Evolutionary conservation across 2,113 vertebrate species (phyloP).

Genomic region (Campylomormyrus numenius): DNA sequence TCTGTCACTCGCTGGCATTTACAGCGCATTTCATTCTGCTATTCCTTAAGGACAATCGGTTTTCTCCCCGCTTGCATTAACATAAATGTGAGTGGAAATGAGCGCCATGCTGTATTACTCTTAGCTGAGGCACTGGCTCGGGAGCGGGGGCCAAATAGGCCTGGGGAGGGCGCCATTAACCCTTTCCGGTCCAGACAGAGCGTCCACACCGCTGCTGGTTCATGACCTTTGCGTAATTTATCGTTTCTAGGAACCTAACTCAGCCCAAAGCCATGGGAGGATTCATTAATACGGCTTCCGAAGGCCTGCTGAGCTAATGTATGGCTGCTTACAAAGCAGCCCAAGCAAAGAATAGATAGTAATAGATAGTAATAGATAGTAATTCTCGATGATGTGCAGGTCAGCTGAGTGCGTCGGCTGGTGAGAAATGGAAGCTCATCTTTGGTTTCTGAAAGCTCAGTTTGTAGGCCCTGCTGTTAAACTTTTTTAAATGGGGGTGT

Average conservation of each 20-base stretch:
- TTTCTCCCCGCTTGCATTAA: conserved; percentile 81
- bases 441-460: not conserved
- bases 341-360: not conserved
- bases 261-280: not conserved
- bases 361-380: not conserved
- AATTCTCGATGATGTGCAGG: not conserved
- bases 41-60: conserved; percentile 92
- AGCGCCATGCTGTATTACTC: conserved; percentile 79
- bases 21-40: conserved; percentile 80
- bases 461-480: not conserved
- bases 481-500: not conserved
- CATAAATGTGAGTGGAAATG: conserved; percentile 78
- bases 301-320: not conserved
- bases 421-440: not conserved
- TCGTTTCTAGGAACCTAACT: not conserved
- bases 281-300: not conserved
- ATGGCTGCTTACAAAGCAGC: not conserved
- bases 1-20: conserved; percentile 88
- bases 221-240: not conserved
- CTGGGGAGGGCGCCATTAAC: not conserved
- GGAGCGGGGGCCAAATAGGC: conserved; percentile 37
- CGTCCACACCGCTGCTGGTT: not conserved
- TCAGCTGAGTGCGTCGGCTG: not conserved
- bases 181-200: not conserved
- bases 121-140: conserved; percentile 41